A percentile compares a stretch with the other conserved stretches of the same genome.
phyloP scores from a whole-genome alignment of 2,113 vertebrate genomes.

The Lasiurus borealis region DNA sequence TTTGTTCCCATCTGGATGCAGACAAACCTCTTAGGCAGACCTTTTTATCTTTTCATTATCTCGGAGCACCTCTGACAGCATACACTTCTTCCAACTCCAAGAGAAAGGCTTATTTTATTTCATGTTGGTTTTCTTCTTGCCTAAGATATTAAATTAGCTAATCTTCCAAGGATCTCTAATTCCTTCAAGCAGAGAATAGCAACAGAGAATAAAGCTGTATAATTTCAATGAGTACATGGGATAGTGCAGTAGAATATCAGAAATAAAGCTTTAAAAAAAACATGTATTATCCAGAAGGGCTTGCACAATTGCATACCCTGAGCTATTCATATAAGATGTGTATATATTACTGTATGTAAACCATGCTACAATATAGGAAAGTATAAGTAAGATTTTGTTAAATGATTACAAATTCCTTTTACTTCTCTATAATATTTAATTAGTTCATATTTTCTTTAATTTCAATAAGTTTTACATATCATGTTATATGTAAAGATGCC shows the following conservation, averaged over 20 bases:
- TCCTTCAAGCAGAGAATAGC: background rate
- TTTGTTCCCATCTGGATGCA: background rate
- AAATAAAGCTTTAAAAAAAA: background rate
- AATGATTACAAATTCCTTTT: background rate
- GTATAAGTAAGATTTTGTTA: background rate
- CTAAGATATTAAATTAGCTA: background rate
- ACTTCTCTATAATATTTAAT: background rate
- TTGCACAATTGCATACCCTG: background rate
- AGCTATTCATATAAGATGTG: background rate
- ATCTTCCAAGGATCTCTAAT: background rate
- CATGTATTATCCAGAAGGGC: background rate
- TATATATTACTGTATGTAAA: background rate
- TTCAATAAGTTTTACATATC: background rate
- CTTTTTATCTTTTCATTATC: background rate
- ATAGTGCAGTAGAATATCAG: background rate
- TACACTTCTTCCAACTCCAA: background rate
- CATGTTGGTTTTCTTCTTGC: background rate
- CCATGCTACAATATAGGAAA: background rate
- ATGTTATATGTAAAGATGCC: background rate
- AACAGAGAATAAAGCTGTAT: background rate
- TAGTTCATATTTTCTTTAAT: background rate
- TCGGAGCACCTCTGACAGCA: background rate
- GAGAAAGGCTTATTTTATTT: background rate
- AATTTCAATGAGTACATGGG: background rate
- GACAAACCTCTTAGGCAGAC: background rate